Conservation (phyloP, 2,888 invertebrate species). For the Napeogenes inachia region DNA sequence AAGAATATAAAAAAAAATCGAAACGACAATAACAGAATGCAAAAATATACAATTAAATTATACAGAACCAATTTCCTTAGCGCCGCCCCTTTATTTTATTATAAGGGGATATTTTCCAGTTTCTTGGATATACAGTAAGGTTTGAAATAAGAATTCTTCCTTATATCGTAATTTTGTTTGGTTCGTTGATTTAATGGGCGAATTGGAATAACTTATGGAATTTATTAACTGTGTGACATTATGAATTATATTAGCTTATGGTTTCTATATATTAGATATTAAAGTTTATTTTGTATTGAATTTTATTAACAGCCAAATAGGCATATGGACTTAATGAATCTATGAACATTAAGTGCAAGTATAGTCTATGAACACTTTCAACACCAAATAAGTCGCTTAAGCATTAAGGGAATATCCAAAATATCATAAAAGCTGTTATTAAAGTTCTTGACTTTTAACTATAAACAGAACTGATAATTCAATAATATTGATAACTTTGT, state of each 20-base stretch:
- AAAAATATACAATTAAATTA: slow-evolving; percentile 30
- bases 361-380: too few relatives aligned
- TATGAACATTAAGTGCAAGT: too few relatives aligned
- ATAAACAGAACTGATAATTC: too few relatives aligned
- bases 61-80: slow-evolving; percentile 19
- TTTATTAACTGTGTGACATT: not conserved
- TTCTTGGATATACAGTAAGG: slow-evolving; percentile 18
- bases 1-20: not conserved
- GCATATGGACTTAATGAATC: too few relatives aligned
- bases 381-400: too few relatives aligned
- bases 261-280: too few relatives aligned
- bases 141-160: slow-evolving; percentile 18
- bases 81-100: slow-evolving; percentile 20
- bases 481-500: too few relatives aligned
- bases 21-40: slow-evolving; percentile 12
- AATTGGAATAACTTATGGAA: slow-evolving; percentile 12
- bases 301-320: too few relatives aligned
- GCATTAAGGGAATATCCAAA: too few relatives aligned
- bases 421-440: too few relatives aligned
- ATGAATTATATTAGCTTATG: not conserved
- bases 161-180: slow-evolving; percentile 24
- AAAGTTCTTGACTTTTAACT: too few relatives aligned
- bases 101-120: slow-evolving; percentile 26
- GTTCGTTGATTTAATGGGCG: slow-evolving; percentile 18
- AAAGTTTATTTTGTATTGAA: too few relatives aligned